Base-by-base conservation (phyloP, 2,888 invertebrate genomes). In the Lysandra coridon region DNA sequence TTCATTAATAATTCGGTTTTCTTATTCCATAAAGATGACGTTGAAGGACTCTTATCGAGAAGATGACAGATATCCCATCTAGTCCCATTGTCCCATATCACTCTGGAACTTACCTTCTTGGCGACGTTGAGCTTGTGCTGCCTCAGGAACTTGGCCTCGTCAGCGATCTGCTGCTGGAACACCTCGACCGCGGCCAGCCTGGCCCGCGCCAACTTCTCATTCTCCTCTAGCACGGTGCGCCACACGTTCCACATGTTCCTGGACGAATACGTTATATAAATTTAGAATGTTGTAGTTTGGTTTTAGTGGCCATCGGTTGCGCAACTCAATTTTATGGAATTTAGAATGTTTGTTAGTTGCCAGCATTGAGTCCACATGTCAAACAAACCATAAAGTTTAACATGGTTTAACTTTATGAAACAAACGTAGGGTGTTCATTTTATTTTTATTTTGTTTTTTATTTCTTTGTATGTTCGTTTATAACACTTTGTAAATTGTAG, bases 241-340 rank as follows among this genome's bases (percentile, higher is more conserved):
- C 99, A 99, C n/a, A 99, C 98, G 87, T 98, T 98, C 97, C 98
- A 98, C 96, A 99, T 98, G 88, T 99, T 98, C 98, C 99, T 99
- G 76, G 12, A 73, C 57, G 33, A 73, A 74, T n/a, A 44, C 30
- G 12, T 53, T 30, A 23, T 23, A 23, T 53, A 23, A 75, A 23
- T 33, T 69, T 69, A 33, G 69, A 14, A 64, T 64, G 62, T 10
- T 33, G 0, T 23, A 23, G 23, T 23, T 23, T 23, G 23, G 23
- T 23, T 23, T 33, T 69, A 44, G 40, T 7, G 7, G 40, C 40
- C 40, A 40, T 40, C 5, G 40, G 40, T 40, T 5, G 0, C 40
- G 5, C 40, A 5, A 5, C 1, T 40, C 5, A 40, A 40, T 5
- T 0, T 23, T 40, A 40, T 44, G 40, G 40, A 44, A 44, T 7